A percentile compares a stretch with the other conserved stretches of the same genome.
Conservation (phyloP, 2,797 vertebrate species). For the Erithacus rubecula region DNA sequence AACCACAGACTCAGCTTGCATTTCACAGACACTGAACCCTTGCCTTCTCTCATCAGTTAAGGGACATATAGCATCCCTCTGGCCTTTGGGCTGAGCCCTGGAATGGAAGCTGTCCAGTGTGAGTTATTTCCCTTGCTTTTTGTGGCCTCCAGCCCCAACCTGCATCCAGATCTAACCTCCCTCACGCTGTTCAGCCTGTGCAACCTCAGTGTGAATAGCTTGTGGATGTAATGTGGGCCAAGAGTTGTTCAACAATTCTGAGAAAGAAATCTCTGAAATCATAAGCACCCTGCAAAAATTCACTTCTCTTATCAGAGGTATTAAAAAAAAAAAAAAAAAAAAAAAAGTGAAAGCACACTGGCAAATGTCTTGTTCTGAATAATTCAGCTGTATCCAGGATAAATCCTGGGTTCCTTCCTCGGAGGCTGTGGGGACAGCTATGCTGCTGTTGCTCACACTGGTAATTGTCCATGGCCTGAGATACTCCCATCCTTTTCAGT, state of each 20-base stretch:
- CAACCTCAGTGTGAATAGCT: background rate
- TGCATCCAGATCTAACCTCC: background rate
- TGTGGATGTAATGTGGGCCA: fast-evolving
- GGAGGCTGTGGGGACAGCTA: background rate
- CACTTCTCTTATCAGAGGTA: background rate
- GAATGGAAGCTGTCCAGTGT: fast-evolving
- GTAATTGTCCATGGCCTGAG: background rate
- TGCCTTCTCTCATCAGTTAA: background rate
- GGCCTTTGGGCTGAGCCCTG: background rate
- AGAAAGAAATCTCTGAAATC: background rate
- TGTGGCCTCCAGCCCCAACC: background rate
- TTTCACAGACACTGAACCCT: background rate
- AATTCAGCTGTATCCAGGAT: background rate
- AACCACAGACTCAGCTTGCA: background rate
- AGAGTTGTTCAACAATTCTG: background rate
- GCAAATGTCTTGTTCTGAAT: background rate
- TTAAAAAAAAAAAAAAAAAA: background rate
- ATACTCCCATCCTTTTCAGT: background rate
- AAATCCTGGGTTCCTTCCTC: background rate
- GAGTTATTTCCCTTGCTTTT: background rate
- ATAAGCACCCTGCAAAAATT: background rate
- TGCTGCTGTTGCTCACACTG: background rate
- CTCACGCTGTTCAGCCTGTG: background rate
- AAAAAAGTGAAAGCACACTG: background rate
- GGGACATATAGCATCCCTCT: fast-evolving